These are phyloP conservation scores for Chrosomus eos DNA, from an alignment of 2,797 vertebrate genomes.

Conservation along the genomic window DNA sequence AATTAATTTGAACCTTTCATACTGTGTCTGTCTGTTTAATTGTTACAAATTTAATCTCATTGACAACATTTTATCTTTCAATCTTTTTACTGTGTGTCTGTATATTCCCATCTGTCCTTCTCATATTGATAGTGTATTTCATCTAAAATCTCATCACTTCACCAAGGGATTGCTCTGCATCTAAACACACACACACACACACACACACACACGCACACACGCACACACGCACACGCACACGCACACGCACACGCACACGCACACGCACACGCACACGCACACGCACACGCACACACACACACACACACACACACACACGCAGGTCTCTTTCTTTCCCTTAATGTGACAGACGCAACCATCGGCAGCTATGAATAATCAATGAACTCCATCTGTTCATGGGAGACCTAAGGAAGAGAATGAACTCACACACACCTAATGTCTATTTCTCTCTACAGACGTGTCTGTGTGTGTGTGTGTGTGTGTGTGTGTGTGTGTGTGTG, in stretches of 20 bases:
- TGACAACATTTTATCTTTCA: neutral
- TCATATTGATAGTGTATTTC: constrained; percentile 65
- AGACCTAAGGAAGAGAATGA: constrained; percentile 67
- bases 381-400: constrained; percentile 82
- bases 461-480: neutral
- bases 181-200: constrained; percentile 29
- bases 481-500: neutral
- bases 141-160: constrained; percentile 48
- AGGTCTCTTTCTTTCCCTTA: constrained; percentile 19
- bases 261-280: no score
- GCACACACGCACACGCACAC: no score
- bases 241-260: no score
- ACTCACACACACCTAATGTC: constrained; percentile 33
- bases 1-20: neutral
- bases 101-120: constrained; percentile 29
- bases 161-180: constrained; percentile 25
- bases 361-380: constrained; percentile 85
- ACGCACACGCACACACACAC: no score
- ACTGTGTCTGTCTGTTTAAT: neutral
- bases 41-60: neutral
- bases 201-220: no score
- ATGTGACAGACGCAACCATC: constrained; percentile 80
- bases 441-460: constrained; percentile 14
- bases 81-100: neutral
- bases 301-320: no score